Conservation (phyloP, 2,888 invertebrate genomes). For the Drosophila nr. medialis region DNA sequence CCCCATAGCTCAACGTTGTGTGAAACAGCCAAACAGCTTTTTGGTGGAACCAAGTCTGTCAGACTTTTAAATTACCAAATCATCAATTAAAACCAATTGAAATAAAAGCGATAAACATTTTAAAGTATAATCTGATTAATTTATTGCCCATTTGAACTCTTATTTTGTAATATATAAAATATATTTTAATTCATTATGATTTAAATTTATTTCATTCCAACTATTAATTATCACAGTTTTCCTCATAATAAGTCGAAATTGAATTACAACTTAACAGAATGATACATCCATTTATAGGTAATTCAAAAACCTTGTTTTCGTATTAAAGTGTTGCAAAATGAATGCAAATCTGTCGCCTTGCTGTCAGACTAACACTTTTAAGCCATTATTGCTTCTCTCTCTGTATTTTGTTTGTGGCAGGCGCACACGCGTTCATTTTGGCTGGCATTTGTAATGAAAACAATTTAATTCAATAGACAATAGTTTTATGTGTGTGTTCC, state of each 20-base stretch:
- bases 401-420: slow-evolving; percentile 19
- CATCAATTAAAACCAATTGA: neutral
- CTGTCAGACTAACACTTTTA: slow-evolving; percentile 11
- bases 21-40: neutral
- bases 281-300: neutral
- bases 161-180: neutral
- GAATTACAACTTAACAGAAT: neutral
- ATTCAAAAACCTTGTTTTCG: neutral
- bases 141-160: neutral
- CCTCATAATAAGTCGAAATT: neutral
- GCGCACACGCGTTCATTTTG: slow-evolving; percentile 53
- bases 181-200: neutral
- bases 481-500: slow-evolving; percentile 59
- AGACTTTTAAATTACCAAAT: neutral
- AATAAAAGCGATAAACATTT: neutral
- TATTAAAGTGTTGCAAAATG: neutral
- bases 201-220: neutral
- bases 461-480: slow-evolving; percentile 79
- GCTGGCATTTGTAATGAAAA: slow-evolving; percentile 74
- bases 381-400: slow-evolving; percentile 14
- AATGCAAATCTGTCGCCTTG: neutral
- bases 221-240: neutral
- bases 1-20: neutral
- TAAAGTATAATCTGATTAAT: neutral
- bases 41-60: neutral